These are phyloP conservation scores for Scomber japonicus DNA, from an alignment of 2,113 vertebrate genomes.

Conservation along the genomic window DNA sequence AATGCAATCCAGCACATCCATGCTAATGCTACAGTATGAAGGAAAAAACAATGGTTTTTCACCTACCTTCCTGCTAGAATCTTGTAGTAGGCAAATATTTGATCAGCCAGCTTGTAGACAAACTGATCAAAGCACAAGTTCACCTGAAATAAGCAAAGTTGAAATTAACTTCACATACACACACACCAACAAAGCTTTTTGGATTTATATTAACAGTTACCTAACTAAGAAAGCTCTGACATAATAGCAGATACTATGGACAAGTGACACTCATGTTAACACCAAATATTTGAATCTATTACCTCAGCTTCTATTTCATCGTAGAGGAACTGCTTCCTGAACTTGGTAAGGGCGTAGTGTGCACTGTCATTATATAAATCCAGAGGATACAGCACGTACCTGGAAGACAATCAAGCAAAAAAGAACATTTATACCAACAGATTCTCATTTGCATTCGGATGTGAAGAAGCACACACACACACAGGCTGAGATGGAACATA, in stretches of 20 bases:
- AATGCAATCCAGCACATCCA: neutral
- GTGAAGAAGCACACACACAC: neutral
- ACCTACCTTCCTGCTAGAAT: constrained; percentile 97
- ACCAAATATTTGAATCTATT: constrained; percentile 13
- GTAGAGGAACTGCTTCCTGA: constrained; percentile 99
- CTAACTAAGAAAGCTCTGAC: neutral
- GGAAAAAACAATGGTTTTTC: neutral
- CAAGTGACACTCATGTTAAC: too few relatives aligned
- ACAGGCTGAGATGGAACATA: neutral
- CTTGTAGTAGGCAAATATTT: constrained; percentile 99
- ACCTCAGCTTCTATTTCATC: constrained; percentile 99
- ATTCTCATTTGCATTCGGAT: neutral
- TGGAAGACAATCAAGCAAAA: constrained; percentile 60
- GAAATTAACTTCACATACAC: neutral
- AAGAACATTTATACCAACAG: neutral
- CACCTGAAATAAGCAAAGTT: constrained; percentile 84
- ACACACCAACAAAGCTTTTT: neutral
- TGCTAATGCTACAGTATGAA: neutral
- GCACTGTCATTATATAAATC: constrained; percentile 99
- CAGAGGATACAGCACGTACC: constrained; percentile 97
- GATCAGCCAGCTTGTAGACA: constrained; percentile 98
- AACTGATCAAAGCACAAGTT: constrained; percentile 99
- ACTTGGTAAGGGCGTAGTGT: constrained; percentile 98
- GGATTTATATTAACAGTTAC: neutral
- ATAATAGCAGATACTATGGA: neutral